A percentile compares a stretch with the other conserved stretches of the same genome.
phyloP scores from a whole-genome alignment of 2,888 invertebrate genomes.

The Lasioglossum pauxillum region DNA sequence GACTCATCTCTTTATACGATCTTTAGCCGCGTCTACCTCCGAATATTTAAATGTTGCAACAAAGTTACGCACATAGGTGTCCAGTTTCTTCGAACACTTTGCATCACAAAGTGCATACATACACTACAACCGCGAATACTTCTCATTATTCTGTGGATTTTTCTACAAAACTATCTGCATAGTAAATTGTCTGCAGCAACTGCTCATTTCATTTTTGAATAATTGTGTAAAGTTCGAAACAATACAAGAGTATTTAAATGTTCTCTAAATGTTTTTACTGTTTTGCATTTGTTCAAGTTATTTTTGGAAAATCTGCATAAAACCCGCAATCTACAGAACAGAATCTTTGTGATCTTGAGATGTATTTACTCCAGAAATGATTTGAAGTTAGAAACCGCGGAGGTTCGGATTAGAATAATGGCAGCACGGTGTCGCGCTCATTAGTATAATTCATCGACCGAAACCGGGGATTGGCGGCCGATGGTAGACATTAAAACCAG shows the following conservation, averaged over 20 bases:
- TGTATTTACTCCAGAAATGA: not conserved
- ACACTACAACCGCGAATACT: not conserved
- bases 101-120: not conserved
- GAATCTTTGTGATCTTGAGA: not conserved
- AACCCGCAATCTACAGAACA: not conserved
- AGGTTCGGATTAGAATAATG: not conserved
- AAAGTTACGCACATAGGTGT: not conserved
- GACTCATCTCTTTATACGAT: not conserved
- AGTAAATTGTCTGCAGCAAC: too few species aligned
- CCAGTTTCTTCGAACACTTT: not conserved
- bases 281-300: not conserved
- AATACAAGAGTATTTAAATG: too few species aligned
- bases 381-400: not conserved
- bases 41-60: not conserved
- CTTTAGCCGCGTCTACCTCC: not conserved
- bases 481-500: not conserved
- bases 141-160: not conserved
- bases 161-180: not conserved
- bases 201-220: too few species aligned
- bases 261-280: not conserved
- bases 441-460: not conserved
- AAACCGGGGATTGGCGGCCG: not conserved
- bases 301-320: not conserved
- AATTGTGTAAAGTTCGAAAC: not conserved
- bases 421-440: not conserved